These are phyloP conservation scores for Empidonax traillii DNA, from an alignment of 2,113 vertebrate species.

Conservation along the genomic window DNA sequence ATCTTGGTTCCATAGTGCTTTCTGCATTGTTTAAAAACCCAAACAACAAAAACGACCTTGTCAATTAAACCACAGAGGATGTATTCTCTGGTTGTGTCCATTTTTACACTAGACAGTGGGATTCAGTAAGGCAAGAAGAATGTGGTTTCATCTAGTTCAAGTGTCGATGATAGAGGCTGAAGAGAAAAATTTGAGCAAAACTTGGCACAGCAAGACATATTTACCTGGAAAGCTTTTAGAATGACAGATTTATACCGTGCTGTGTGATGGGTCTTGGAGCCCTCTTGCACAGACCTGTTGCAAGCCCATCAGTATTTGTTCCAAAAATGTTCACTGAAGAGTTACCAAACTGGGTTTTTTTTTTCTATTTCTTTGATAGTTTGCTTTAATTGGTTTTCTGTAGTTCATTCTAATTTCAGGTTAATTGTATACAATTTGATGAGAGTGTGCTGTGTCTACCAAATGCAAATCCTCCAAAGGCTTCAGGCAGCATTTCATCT, in stretches of 20 bases:
- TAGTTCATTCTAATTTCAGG: constrained; percentile 5
- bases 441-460: neutral
- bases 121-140: neutral
- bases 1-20: neutral
- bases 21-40: neutral
- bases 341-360: neutral
- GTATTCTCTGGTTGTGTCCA: neutral
- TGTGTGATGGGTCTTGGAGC: neutral
- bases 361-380: neutral
- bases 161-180: neutral
- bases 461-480: neutral
- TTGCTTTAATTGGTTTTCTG: constrained; percentile 4
- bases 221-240: neutral
- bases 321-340: neutral
- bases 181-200: neutral
- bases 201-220: neutral
- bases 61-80: neutral
- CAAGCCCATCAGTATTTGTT: neutral
- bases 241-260: rapidly evolving
- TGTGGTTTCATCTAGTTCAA: neutral
- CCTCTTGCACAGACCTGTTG: neutral
- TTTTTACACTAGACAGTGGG: neutral
- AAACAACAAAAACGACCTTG: rapidly evolving
- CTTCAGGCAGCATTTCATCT: neutral
- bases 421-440: constrained; percentile 12